Evolutionary conservation across 2,888 invertebrate genomes (phyloP).

Genomic region (Abrostola tripartita): DNA sequence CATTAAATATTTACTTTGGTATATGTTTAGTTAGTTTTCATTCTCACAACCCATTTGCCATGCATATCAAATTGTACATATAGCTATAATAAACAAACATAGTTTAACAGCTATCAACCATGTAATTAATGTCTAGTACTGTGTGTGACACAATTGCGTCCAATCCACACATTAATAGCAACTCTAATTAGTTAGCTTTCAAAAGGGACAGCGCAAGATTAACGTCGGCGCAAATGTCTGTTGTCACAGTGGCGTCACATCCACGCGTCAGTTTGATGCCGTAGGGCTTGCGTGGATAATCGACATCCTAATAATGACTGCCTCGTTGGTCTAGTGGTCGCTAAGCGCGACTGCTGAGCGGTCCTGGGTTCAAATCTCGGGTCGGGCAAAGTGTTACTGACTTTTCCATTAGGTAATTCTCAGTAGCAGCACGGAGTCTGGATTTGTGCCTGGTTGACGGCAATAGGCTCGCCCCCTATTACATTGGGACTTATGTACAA

Average conservation of each 20-base stretch:
- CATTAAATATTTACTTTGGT: too few species aligned
- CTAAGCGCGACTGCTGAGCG: too few species aligned
- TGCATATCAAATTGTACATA: neutral
- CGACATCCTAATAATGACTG: neutral
- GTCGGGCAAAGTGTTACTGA: too few species aligned
- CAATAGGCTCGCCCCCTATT: too few species aligned
- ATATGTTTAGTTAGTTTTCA: neutral
- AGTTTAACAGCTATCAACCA: neutral
- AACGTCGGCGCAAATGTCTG: constrained; percentile 46
- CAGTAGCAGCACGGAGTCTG: too few species aligned
- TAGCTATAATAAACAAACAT: neutral
- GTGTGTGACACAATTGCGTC: constrained; percentile 15
- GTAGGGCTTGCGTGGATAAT: constrained; percentile 41
- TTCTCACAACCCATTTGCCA: too few species aligned
- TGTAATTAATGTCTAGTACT: constrained; percentile 5
- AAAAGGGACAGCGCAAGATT: constrained; percentile 37
- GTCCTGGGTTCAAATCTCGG: too few species aligned
- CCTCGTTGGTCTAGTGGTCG: too few species aligned
- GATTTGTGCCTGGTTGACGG: too few species aligned
- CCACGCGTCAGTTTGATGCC: constrained; percentile 47
- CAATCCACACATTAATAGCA: constrained; percentile 5
- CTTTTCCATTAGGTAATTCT: too few species aligned
- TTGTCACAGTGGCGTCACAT: constrained; percentile 47
- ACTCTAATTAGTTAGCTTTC: constrained; percentile 27
- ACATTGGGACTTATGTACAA: too few species aligned